Base-by-base conservation (phyloP, 2,113 vertebrate genomes). In the Gnathochromis pfefferi region DNA sequence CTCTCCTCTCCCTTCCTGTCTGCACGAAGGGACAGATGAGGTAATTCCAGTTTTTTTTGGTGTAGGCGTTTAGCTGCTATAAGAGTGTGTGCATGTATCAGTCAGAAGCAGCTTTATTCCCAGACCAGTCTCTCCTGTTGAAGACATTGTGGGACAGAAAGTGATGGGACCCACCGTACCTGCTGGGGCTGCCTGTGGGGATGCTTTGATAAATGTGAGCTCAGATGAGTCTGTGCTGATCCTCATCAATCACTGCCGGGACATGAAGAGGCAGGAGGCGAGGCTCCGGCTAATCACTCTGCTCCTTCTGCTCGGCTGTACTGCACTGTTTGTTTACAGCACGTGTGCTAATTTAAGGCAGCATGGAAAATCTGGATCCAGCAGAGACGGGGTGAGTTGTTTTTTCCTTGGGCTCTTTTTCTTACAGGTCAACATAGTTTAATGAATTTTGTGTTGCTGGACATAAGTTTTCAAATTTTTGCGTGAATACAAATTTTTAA, bases 251-350 rank as follows among this genome's bases (percentile, higher is more conserved):
- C 90, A 92, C 81, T 93, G 90, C 31, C 65, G 1, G 53, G 90
- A 93, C 53, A 92, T 93, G 89, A 93, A 91, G 47, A 53, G 12
- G 11, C 90, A 92, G 87, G 89, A 92, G n/a, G 45, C 28, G 5
- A 5, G 47, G 2, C 70, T 90, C 45, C 49, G 90, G 35, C 19
- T 84, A n/a, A 10, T 83, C 83, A 89, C 85, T 16, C 79, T 92
- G 31, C 55, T 93, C 7, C 81, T 93, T 60, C n/a, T 91, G 57
- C 45, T 92, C 14, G 6, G 51, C 58, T 90, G 87, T 13, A 4
- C 23, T 2, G 38, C 82, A 7, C n/a, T 89, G 5, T 68, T 86
- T 49, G 1, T 92, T 35, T 82, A 78, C 3, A 55, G 31, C 42
- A 49, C 6, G 5, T 4, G 33, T 4, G 3, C 9, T 7, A 9